Evolutionary conservation across 2,888 invertebrate species (phyloP).

Genomic region (Campopleginae sp.): DNA sequence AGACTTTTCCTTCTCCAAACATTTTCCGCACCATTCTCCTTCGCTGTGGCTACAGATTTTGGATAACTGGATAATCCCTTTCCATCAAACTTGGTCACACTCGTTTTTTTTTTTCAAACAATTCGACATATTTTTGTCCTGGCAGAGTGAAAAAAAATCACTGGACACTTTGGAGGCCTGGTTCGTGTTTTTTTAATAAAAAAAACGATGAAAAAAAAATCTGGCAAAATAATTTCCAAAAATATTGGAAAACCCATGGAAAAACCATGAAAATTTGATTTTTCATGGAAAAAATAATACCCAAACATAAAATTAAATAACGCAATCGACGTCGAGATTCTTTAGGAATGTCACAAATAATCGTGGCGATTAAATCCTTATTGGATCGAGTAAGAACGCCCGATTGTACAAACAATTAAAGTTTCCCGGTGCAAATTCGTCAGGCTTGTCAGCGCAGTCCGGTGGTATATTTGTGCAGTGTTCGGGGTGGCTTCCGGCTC

Average conservation of each 20-base stretch:
- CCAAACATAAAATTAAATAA: not conserved
- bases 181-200: not conserved
- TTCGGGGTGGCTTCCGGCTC: conserved; percentile 42
- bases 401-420: conserved; percentile 56
- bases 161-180: not conserved
- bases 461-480: conserved; percentile 42
- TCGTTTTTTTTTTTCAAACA: not conserved
- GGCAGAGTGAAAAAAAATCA: not conserved
- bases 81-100: not conserved
- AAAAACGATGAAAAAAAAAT: not conserved
- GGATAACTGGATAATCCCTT: conserved; percentile 15
- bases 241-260: not conserved
- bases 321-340: not conserved
- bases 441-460: conserved; percentile 45
- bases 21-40: conserved; percentile 11
- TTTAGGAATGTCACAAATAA: not conserved
- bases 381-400: not conserved
- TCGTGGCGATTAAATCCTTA: not conserved
- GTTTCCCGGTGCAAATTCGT: conserved; percentile 48
- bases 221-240: not conserved
- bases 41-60: not conserved
- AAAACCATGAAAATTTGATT: not conserved
- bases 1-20: conserved; percentile 18
- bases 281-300: not conserved
- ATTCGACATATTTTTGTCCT: not conserved